These are phyloP conservation scores for Danio jaintianensis DNA, from an alignment of 2,797 vertebrate genomes.

Conservation along the genomic window DNA sequence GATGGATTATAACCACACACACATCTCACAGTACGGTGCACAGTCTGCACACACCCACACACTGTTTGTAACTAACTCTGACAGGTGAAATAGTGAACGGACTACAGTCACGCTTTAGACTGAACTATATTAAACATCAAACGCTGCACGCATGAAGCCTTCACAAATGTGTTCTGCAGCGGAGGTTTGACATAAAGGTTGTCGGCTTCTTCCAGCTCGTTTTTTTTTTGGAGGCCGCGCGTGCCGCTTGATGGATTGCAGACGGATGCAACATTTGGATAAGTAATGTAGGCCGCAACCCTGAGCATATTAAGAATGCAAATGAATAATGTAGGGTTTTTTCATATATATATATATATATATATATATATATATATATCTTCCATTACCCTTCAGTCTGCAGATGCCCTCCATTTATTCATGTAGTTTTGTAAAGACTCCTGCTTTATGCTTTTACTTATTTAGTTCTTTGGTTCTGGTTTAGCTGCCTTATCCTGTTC, in stretches of 20 bases:
- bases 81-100: constrained; percentile 30
- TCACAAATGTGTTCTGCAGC: constrained; percentile 18
- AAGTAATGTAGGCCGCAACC: neutral
- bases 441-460: neutral
- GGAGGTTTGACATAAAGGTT: neutral
- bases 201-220: neutral
- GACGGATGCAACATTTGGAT: neutral
- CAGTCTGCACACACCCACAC: constrained; percentile 54
- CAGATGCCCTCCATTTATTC: constrained; percentile 6
- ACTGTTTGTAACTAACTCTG: constrained; percentile 33
- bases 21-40: constrained; percentile 27
- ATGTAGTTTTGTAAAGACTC: constrained; percentile 9
- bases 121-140: constrained; percentile 33
- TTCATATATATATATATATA: neutral
- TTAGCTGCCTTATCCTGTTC: constrained; percentile 3
- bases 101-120: constrained; percentile 18
- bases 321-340: neutral
- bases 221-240: neutral
- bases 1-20: constrained; percentile 62
- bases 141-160: neutral
- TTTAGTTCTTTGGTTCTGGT: neutral
- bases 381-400: constrained; percentile 33
- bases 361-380: neutral
- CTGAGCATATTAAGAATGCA: constrained; percentile 34
- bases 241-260: neutral